Conservation (phyloP, 1,140 invertebrate species). For the Aphis craccivora region DNA sequence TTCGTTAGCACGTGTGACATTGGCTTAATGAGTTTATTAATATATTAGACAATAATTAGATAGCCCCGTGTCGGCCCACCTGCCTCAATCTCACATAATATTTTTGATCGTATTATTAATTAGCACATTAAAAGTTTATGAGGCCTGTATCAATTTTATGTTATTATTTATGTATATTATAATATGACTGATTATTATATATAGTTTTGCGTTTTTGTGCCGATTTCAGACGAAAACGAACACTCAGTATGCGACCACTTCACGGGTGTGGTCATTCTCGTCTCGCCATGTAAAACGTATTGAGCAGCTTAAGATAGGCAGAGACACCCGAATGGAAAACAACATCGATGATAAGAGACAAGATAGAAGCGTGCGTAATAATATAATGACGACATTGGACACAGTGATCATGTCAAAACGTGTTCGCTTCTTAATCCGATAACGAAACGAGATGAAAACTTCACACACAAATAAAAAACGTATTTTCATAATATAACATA, state of each 20-base stretch:
- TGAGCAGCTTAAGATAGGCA: background rate
- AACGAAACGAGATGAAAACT: background rate
- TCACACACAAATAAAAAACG: background rate
- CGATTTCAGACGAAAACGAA: background rate
- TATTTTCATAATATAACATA: constrained; percentile 19
- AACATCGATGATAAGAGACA: background rate
- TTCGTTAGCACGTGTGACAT: background rate
- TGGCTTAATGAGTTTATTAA: background rate
- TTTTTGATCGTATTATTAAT: background rate
- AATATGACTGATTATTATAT: background rate
- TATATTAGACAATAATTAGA: background rate
- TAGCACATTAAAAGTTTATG: background rate
- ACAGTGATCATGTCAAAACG: constrained; percentile 1
- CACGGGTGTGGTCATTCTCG: background rate
- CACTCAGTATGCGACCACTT: background rate
- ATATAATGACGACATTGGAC: background rate
- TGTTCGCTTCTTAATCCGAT: constrained; percentile 8
- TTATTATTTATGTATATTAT: background rate
- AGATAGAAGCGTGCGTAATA: background rate
- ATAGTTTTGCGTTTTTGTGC: background rate
- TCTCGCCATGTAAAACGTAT: background rate
- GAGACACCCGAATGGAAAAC: background rate
- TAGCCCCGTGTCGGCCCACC: too few relatives aligned
- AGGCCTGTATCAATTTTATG: background rate
- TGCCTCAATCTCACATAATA: background rate